Base-by-base conservation (phyloP, 2,797 vertebrate species). In the Trachurus trachurus region DNA sequence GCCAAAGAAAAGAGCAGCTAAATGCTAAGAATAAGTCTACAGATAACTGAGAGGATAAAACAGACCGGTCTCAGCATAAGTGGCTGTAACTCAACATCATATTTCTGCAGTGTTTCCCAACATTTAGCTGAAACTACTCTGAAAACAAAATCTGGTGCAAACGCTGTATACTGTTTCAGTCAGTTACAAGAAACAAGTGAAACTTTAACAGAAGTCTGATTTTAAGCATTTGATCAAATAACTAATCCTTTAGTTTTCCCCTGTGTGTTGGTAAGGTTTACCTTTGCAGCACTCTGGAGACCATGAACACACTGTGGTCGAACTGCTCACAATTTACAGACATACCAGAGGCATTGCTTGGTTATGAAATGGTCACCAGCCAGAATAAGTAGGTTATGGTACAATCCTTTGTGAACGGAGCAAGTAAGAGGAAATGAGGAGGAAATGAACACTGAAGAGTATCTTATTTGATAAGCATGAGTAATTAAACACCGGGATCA, bases 401-500 rank as follows among this genome's bases (percentile, higher is more conserved):
- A 40, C 21, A 66, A 22, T 8, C 17, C n/a, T 6, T 44, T 68
- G 6, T 8, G 19, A 52, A 59, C 7, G 39, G 42, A 8, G 13
- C 34, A 37, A 37, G 34, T 26, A 42, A 62, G 50, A 65, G 17
- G 16, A 61, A 19, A 2, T n/a, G 47, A 50, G 3, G n/a, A 21
- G n/a, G n/a, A 42, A 75, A 49, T 49, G 5, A 73, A 68, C 44
- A 19, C 5, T 16, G 22, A 44, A 22, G 7, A 60, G 8, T 22
- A 19, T n/a, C 50, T 61, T 39, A 62, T 69, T 59, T 50, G n/a
- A 57, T 11, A 52, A 42, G 39, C 59, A 66, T 19, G 39, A 66
- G 40, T 58, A 31, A 45, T 62, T 74, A 54, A 78, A 71, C 62
- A 54, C 10, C 47, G 39, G 58, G n/a, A 6, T 26, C 19, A 37